These are phyloP conservation scores for Manis pentadactyla DNA, from an alignment of 2,797 vertebrate genomes.

Conservation along the genomic window DNA sequence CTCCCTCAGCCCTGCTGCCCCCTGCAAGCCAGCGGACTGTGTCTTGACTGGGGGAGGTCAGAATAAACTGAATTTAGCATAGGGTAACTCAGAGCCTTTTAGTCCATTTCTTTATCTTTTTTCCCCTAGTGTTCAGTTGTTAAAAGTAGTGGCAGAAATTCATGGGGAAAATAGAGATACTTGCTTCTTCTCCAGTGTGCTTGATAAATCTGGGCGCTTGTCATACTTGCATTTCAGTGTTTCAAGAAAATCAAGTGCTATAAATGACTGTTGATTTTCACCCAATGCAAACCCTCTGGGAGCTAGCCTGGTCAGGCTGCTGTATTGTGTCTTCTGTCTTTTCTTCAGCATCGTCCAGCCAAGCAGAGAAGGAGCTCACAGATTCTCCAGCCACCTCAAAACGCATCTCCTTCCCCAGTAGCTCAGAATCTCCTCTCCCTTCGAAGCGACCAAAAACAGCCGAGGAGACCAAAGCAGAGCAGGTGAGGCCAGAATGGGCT, in stretches of 20 bases:
- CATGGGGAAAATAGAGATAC: not conserved
- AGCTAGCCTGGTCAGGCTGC: conserved; percentile 56
- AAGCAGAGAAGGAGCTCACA: conserved; percentile 93
- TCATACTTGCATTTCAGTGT: conserved; percentile 47
- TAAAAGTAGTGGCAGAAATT: conserved; percentile 16
- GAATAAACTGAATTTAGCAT: conserved; percentile 31
- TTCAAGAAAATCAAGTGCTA: conserved; percentile 51
- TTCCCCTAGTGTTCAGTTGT: conserved; percentile 4
- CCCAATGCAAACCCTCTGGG: conserved; percentile 45
- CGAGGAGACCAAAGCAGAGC: conserved; percentile 94
- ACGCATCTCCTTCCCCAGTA: conserved; percentile 92
- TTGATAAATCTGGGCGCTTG: conserved; percentile 34
- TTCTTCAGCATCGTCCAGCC: conserved; percentile 89
- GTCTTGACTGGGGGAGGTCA: not conserved
- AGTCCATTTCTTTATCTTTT: conserved; percentile 34
- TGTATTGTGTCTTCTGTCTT: conserved; percentile 63
- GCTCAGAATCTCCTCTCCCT: conserved; percentile 92
- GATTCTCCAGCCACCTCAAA: conserved; percentile 93
- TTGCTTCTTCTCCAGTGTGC: not conserved
- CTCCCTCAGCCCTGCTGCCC: not conserved
- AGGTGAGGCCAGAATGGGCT: conserved; percentile 89
- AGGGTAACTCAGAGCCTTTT: not conserved
- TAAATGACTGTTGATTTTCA: conserved; percentile 28
- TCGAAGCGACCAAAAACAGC: conserved; percentile 94
- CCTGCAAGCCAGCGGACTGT: not conserved